These are phyloP conservation scores for Stenotaenia linearis DNA, from an alignment of 2,888 invertebrate species.

Conservation along the genomic window DNA sequence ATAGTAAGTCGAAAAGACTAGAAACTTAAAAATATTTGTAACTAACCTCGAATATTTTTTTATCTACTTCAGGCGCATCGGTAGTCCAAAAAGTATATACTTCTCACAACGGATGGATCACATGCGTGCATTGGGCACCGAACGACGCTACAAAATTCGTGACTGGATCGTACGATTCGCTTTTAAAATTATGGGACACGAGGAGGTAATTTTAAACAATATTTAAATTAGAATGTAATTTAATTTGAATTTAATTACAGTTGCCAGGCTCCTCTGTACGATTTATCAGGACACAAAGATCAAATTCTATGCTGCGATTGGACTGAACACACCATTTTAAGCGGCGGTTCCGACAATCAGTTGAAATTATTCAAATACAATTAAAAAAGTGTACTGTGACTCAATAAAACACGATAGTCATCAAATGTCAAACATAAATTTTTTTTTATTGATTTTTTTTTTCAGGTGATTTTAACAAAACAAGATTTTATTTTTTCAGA, in stretches of 20 bases:
- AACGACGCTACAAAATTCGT: conserved; percentile 76
- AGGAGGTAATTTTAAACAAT: no score
- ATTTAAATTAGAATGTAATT: no score
- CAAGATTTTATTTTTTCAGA: conserved; percentile 12
- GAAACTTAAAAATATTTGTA: no score
- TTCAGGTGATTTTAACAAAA: conserved; percentile 28
- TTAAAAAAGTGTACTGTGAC: neutral
- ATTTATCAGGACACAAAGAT: conserved; percentile 87
- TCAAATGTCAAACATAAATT: conserved; percentile 30
- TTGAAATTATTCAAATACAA: conserved; percentile 54
- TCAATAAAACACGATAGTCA: neutral
- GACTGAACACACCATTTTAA: conserved; percentile 80
- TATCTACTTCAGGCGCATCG: conserved; percentile 70
- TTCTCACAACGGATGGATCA: conserved; percentile 87
- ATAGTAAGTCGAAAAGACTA: neutral
- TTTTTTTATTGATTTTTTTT: conserved; percentile 30
- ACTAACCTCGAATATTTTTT: no score
- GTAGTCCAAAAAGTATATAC: conserved; percentile 82
- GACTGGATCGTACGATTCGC: conserved; percentile 85
- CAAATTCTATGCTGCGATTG: conserved; percentile 91
- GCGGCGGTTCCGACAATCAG: conserved; percentile 89
- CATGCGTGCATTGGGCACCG: conserved; percentile 81
- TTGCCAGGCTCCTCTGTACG: conserved; percentile 83
- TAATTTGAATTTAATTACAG: no score
- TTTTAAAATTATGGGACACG: conserved; percentile 92